These are phyloP conservation scores for Drosophila paramelanica DNA, from an alignment of 2,888 invertebrate genomes.

Conservation along the genomic window DNA sequence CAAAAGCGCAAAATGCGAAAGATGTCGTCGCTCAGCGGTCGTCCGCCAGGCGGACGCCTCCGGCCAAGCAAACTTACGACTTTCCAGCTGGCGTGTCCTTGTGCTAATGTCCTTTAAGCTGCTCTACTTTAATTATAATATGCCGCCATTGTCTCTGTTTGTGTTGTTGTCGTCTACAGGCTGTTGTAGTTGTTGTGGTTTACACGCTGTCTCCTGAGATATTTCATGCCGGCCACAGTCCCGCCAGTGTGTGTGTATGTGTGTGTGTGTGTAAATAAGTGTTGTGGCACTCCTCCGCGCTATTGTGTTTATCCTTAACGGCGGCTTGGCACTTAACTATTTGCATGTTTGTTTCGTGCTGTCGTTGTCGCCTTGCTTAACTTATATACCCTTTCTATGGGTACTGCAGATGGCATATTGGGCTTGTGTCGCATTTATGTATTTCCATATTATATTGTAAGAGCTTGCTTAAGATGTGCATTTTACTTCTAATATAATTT, in stretches of 20 bases:
- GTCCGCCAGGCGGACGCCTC: conserved; percentile 55
- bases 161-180: conserved; percentile 6
- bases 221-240: conserved; percentile 53
- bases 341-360: conserved; percentile 72
- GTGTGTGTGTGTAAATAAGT: conserved; percentile 10
- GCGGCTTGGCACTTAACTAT: conserved; percentile 76
- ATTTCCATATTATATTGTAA: not conserved
- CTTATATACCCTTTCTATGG: conserved; percentile 21
- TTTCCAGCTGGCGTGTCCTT: conserved; percentile 47
- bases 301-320: conserved; percentile 74
- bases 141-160: conserved; percentile 38
- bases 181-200: conserved; percentile 41
- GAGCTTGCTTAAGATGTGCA: no score
- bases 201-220: conserved; percentile 77
- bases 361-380: conserved; percentile 46
- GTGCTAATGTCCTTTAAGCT: conserved; percentile 74
- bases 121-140: conserved; percentile 81
- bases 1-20: conserved; percentile 65
- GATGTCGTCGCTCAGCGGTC: conserved; percentile 64
- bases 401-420: not conserved
- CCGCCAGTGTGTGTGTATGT: conserved; percentile 7
- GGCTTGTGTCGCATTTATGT: not conserved
- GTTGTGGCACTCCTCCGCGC: conserved; percentile 60
- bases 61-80: conserved; percentile 42
- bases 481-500: no score